Base-by-base conservation (phyloP, 2,888 invertebrate genomes). In the Stictocephala bisonia region DNA sequence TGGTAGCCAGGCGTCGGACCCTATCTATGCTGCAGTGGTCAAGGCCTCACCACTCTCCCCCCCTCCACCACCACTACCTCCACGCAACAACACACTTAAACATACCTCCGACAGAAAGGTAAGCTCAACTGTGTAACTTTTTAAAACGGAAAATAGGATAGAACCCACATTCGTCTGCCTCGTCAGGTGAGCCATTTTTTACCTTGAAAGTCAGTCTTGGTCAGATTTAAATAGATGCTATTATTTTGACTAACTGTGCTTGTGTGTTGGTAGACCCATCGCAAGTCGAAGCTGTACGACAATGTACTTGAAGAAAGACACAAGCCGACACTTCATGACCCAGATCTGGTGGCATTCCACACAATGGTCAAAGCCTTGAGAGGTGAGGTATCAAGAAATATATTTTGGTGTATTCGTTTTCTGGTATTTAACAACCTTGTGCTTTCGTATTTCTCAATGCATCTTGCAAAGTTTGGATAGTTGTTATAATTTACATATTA, bases 331-430 rank as follows among this genome's bases (percentile, higher is more conserved):
- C 86, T 89, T 74, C 89, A 89, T 77, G 94, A 95, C 83, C 77
- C 80, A 44, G 95, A 95, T 82, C 87, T 95, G 70, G 88, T 89
- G 80, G 93, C 93, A 27, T 95, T 95, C 84, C 90, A 93, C 82
- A 88, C 89, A 80, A 93, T 94, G 92, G 91, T 95, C 2, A 90
- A 91, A 77, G 89, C 90, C 77, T 87, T 95, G 31, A 87, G 95
- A 87, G 89, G 92, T 92, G n/a, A n/a, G n/a, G n/a, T n/a, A n/a
- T n/a, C n/a, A n/a, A n/a, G n/a, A n/a, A n/a, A n/a, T n/a, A n/a
- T n/a, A n/a, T n/a, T n/a, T n/a, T n/a, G n/a, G n/a, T n/a, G n/a
- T n/a, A n/a, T n/a, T n/a, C n/a, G n/a, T n/a, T n/a, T n/a, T n/a
- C n/a, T n/a, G n/a, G n/a, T n/a, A n/a, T n/a, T n/a, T n/a, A n/a